Evolutionary conservation across 2,888 invertebrate genomes (phyloP), one percentile per base, ranked within the genome.

Genomic region (Neoaliturus tenellus): DNA sequence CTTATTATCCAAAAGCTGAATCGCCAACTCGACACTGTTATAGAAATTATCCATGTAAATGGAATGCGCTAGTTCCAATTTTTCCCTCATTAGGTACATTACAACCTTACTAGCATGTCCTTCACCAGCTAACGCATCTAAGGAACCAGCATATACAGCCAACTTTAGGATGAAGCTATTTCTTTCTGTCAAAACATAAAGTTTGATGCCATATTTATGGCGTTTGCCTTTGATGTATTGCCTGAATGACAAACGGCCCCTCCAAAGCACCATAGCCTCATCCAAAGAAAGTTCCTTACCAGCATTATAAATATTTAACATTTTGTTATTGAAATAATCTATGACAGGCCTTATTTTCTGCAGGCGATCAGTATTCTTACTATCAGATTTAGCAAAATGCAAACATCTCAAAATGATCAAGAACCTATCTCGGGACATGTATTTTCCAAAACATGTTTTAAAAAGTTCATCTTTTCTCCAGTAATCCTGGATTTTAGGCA

Each of bases 51-150:
- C 73, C 73, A 73, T 73, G 73, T 25, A 39, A 4, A 73, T 1
- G 0, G 28, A 14, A 28, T 80, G 80, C 2, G 28, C 51, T 3
- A 51, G 25, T 25, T 51, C 51, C 23, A 48, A 14, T 4, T 10
- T 17, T 4, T 80, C 44, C 2, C 51, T 44, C 73, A 73, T 25
- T 14, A 69, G 8, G 0, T 28, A 0, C 51, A n/a, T 51, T 1
- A 85, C 83, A 1, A 73, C 73, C 14, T 73, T 73, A n/a, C 3
- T 23, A 4, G 44, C 41, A 39, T 73, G 73, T 8, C 73, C 73
- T n/a, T 73, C 20, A n/a, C 73, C 39, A 4, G 1, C 67, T 12
- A 10, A 2, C 3, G 2, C 10, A 23, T 23, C 51, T 5, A 23
- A 10, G 1, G 4, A 14, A 4, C 33, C 31, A 12, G 33, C n/a